A percentile compares a stretch with the other conserved stretches of the same genome.
Evolutionary conservation across 2,888 invertebrate genomes (phyloP).

Genomic region (Meteorus cinctellus): DNA sequence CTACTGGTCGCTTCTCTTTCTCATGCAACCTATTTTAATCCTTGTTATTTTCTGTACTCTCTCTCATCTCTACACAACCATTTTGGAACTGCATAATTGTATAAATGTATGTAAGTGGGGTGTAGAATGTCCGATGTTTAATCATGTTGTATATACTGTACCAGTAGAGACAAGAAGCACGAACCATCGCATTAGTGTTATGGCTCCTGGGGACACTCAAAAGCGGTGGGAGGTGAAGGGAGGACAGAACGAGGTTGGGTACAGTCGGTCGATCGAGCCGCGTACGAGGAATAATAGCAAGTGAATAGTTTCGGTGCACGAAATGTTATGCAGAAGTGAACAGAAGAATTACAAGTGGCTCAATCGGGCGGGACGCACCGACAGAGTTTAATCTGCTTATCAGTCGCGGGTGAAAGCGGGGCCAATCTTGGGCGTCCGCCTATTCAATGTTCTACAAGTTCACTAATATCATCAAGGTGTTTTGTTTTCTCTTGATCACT

Average conservation of each 20-base stretch:
- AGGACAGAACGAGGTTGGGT: neutral
- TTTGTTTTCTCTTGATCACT: neutral
- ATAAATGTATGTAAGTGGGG: neutral
- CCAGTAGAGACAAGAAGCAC: conserved; percentile 21
- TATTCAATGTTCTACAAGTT: conserved; percentile 14
- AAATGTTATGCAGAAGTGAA: conserved; percentile 35
- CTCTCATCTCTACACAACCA: neutral
- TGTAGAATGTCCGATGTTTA: neutral
- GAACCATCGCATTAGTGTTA: neutral
- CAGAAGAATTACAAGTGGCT: conserved; percentile 25
- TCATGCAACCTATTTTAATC: neutral
- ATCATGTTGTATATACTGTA: neutral
- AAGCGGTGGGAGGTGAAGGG: conserved; percentile 12
- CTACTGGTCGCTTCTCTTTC: neutral
- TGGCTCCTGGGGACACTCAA: conserved; percentile 25
- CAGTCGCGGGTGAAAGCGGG: conserved; percentile 39
- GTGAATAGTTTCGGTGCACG: conserved; percentile 45
- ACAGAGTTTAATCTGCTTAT: conserved; percentile 30
- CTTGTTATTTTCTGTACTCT: neutral
- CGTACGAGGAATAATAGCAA: conserved; percentile 37
- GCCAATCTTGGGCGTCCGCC: conserved; percentile 25
- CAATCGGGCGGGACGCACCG: conserved; percentile 29
- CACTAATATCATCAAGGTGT: neutral
- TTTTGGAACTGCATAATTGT: conserved; percentile 9
- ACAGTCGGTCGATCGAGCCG: conserved; percentile 44